Percentiles rank a stretch among this genome's conserved stretches.
Evolutionary conservation across 2,113 vertebrate genomes (phyloP).

Genomic region (Chionodraco myersi): DNA sequence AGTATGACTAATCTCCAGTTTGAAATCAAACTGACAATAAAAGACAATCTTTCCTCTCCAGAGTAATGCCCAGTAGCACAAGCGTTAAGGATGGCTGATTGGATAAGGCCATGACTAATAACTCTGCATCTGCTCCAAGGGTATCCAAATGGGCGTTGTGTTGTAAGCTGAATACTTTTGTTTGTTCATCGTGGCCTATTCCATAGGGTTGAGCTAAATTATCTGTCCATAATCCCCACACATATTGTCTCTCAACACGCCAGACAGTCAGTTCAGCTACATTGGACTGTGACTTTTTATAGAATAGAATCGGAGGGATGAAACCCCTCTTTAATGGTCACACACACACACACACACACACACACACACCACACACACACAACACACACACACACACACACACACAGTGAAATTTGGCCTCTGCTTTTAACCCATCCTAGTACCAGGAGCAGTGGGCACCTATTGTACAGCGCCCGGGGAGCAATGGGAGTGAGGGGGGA

Average conservation of each 20-base stretch:
- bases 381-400: too few relatives aligned
- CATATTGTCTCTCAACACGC: constrained; percentile 23
- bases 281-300: not conserved
- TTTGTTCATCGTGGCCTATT: constrained; percentile 27
- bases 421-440: too few relatives aligned
- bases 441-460: too few relatives aligned
- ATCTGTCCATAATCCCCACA: constrained; percentile 12
- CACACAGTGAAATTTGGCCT: too few relatives aligned
- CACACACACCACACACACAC: too few relatives aligned
- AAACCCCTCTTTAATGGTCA: too few relatives aligned
- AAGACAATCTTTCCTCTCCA: constrained; percentile 69
- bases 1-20: constrained; percentile 65
- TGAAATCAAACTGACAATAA: constrained; percentile 69
- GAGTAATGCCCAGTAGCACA: constrained; percentile 56
- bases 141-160: constrained; percentile 41
- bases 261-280: constrained; percentile 8
- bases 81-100: constrained; percentile 68
- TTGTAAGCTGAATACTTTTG: constrained; percentile 31
- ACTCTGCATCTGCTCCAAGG: constrained; percentile 63
- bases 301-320: too few relatives aligned
- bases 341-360: too few relatives aligned
- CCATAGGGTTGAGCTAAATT: constrained; percentile 13
- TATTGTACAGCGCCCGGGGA: too few relatives aligned
- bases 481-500: too few relatives aligned
- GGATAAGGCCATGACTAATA: constrained; percentile 76